Conservation (phyloP, 2,113 vertebrate species). For the Malaclemys terrapin region DNA sequence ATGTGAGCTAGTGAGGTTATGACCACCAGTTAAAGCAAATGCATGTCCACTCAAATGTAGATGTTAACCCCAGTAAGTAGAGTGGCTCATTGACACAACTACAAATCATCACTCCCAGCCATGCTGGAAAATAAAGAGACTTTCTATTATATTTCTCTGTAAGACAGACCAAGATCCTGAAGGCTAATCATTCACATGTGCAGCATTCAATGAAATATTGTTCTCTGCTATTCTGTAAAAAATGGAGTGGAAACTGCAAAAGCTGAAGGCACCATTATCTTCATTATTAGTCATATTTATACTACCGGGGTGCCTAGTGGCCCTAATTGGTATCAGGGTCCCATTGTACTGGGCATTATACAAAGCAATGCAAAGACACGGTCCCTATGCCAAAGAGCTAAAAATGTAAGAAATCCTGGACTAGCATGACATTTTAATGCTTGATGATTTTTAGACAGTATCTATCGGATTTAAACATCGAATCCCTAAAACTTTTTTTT, state of each 20-base stretch:
- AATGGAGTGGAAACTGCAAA: background rate
- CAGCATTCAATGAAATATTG: background rate
- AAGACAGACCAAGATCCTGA: background rate
- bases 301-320: background rate
- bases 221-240: background rate
- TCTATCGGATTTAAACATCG: background rate
- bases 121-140: background rate
- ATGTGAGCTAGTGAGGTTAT: constrained; percentile 1
- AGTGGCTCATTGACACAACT: background rate
- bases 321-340: background rate
- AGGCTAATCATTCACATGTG: background rate
- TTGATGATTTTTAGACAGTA: background rate
- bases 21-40: background rate
- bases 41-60: background rate
- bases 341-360: background rate
- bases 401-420: background rate
- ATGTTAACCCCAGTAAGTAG: background rate
- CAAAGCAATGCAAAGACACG: background rate
- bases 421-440: background rate
- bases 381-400: background rate
- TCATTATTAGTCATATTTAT: background rate
- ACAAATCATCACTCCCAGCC: background rate
- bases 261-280: background rate
- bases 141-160: background rate
- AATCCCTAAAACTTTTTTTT: background rate